phyloP scores from a whole-genome alignment of 2,888 invertebrate genomes.

The Arrhopalites spinosus region DNA sequence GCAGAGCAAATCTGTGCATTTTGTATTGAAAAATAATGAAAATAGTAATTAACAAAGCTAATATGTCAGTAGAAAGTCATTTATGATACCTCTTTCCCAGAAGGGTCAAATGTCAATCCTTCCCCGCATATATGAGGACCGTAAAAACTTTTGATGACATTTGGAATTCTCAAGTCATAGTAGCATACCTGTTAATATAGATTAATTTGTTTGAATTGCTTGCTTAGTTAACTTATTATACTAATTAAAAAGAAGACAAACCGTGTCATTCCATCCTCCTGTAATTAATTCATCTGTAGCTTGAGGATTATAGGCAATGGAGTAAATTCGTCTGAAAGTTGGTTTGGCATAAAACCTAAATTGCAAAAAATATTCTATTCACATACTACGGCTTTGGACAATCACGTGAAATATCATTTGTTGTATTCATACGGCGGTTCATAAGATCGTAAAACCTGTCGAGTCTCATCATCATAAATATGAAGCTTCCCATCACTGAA shows the following conservation, averaged over 20 bases:
- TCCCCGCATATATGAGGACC: slow-evolving; percentile 72
- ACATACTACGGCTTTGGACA: not conserved
- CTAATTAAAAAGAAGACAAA: too few relatives aligned
- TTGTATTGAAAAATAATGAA: not conserved
- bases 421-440: slow-evolving; percentile 40
- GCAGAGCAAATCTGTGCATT: slow-evolving; percentile 67
- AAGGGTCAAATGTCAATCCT: slow-evolving; percentile 68
- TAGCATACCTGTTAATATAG: slow-evolving; percentile 61
- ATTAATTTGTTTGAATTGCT: too few relatives aligned
- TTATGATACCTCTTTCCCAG: slow-evolving; percentile 66
- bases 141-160: slow-evolving; percentile 65
- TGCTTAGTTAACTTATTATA: too few relatives aligned
- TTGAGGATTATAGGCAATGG: slow-evolving; percentile 69
- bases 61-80: not conserved
- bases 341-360: slow-evolving; percentile 45
- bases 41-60: not conserved
- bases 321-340: slow-evolving; percentile 63
- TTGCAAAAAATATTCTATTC: not conserved
- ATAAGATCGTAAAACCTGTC: slow-evolving; percentile 36
- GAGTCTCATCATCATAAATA: slow-evolving; percentile 72
- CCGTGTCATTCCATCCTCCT: slow-evolving; percentile 71
- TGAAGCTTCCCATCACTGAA: slow-evolving; percentile 68
- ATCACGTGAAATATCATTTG: not conserved
- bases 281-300: slow-evolving; percentile 67
- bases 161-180: slow-evolving; percentile 71